Evolutionary conservation across 2,797 vertebrate species (phyloP), one percentile per base, ranked within the genome.

Genomic region (Saxicola maurus): DNA sequence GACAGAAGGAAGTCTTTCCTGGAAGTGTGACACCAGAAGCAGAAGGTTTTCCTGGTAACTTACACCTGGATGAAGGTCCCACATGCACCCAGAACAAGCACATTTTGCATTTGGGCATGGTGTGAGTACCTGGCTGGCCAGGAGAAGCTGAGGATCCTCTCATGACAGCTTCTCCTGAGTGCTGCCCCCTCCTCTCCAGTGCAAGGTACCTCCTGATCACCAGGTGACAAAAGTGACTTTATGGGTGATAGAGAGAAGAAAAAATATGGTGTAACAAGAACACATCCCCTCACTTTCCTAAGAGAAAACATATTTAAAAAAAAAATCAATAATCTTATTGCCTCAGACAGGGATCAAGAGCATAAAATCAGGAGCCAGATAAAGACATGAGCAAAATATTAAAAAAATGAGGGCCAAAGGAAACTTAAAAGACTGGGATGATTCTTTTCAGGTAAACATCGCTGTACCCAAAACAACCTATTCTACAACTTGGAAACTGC

Each of bases 211-310:
- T 43, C 30, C 37, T 27, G 30, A 75, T 35, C 46, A 55, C 19
- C 43, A 84, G 40, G 35, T 49, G 17, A 72, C 51, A 73, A 21
- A 82, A 87, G 5, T 10, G 5, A 87, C 40, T 77, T 55, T n/a
- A 46, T 13, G 51, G 46, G 45, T 9, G 7, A 20, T 15, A 69
- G 37, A 79, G 11, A 28, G 45, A 56, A 31, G 68, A 87, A 31
- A 73, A 75, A 16, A 65, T 1, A 28, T 11, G 11, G n/a, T 31
- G 23, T 20, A 69, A 45, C 4, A 56, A 68, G 35, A 52, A 42
- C 11, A 60, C 0, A 6, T 31, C 7, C 9, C 9, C 4, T 12
- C 4, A 23, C 3, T 46, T 69, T 43, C 25, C n/a, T 45, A 66
- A 73, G 2, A 49, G 27, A 42, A 87, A 48, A 27, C 1, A 14